phyloP scores from a whole-genome alignment of 2,113 vertebrate genomes.

The Eulacestoma nigropectus region DNA sequence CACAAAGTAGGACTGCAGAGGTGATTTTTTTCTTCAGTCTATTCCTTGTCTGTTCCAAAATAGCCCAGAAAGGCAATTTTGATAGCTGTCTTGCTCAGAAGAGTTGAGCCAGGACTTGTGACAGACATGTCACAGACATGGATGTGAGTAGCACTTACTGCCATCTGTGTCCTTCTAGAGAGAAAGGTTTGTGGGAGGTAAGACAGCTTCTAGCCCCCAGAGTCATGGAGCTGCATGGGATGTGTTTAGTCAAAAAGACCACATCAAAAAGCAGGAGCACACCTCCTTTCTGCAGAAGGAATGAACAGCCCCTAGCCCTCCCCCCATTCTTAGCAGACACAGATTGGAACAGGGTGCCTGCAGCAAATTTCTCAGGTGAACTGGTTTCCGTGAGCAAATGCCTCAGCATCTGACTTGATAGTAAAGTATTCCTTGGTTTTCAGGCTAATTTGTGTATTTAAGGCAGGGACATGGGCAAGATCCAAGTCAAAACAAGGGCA shows the following conservation, averaged over 20 bases:
- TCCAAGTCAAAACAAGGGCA: not conserved
- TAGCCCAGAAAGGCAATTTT: not conserved
- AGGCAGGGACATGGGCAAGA: not conserved
- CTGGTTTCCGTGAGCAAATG: not conserved
- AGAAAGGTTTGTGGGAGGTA: not conserved
- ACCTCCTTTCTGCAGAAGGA: not conserved
- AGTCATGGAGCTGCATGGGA: not conserved
- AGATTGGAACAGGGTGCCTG: not conserved
- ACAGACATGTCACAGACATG: not conserved
- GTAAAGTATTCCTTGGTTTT: not conserved
- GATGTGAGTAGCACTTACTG: not conserved
- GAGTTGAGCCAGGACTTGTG: not conserved
- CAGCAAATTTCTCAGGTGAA: not conserved
- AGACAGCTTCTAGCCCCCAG: not conserved
- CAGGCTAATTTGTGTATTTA: not conserved
- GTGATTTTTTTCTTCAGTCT: not conserved
- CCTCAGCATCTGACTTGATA: not conserved
- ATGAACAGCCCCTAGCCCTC: not conserved
- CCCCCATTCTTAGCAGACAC: fast-evolving
- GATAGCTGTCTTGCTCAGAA: not conserved
- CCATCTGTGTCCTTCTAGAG: not conserved
- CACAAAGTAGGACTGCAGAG: not conserved
- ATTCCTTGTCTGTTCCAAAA: not conserved
- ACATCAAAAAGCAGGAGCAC: not conserved
- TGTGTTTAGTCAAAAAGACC: not conserved